These are phyloP conservation scores for Equus przewalskii DNA, from an alignment of 2,113 vertebrate species.

Conservation along the genomic window DNA sequence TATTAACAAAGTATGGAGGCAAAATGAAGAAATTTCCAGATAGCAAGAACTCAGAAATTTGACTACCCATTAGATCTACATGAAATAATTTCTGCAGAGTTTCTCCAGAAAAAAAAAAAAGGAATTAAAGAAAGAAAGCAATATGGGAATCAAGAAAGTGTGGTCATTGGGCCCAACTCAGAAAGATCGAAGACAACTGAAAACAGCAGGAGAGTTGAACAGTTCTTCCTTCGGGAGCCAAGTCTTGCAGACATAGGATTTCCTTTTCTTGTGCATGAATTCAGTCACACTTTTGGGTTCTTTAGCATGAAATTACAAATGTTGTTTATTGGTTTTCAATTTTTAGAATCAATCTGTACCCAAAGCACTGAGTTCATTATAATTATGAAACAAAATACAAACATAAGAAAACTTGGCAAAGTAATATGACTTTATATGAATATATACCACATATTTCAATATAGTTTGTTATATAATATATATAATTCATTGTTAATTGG, in stretches of 20 bases:
- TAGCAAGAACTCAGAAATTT: constrained; percentile 19
- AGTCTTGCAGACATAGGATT: neutral
- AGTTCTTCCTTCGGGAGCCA: neutral
- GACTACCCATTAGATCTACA: neutral
- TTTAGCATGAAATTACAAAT: neutral
- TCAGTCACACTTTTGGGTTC: neutral
- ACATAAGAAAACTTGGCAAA: constrained; percentile 23
- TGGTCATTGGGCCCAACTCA: neutral
- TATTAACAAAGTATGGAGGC: neutral
- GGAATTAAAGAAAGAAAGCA: neutral
- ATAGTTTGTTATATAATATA: neutral
- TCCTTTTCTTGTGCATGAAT: neutral
- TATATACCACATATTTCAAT: neutral
- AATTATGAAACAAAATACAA: neutral
- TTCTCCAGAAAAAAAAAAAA: constrained; percentile 12
- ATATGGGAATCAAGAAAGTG: neutral
- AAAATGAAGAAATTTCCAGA: constrained; percentile 3
- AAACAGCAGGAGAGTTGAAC: neutral
- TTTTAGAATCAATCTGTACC: constrained; percentile 13
- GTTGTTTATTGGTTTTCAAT: neutral
- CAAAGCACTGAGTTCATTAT: neutral
- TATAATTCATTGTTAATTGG: constrained; percentile 2
- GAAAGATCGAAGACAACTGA: neutral
- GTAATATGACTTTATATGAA: neutral
- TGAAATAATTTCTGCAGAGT: neutral